A percentile compares a stretch with the other conserved stretches of the same genome.
These are phyloP conservation scores for Eulemur rubriventer DNA, from an alignment of 2,797 vertebrate species.

Conservation along the genomic window DNA sequence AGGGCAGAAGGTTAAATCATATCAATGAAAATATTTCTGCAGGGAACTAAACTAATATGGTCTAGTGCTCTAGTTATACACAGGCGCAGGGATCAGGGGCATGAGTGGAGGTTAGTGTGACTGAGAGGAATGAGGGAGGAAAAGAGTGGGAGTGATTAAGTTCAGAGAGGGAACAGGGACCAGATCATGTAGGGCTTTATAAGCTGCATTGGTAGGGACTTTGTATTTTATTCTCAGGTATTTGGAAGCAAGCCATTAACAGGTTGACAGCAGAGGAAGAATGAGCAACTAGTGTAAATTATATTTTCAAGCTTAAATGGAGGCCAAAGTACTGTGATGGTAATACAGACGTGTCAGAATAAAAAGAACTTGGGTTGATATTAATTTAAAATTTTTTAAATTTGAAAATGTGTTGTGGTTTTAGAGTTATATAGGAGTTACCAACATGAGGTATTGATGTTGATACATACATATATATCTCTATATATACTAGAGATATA, in stretches of 20 bases:
- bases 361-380: background rate
- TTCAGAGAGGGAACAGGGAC: background rate
- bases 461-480: background rate
- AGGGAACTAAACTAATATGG: background rate
- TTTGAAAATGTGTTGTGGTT: background rate
- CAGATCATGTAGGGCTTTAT: background rate
- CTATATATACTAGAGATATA: background rate
- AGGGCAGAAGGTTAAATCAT: background rate
- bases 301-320: background rate
- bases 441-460: background rate
- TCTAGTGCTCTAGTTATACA: background rate
- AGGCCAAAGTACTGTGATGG: background rate
- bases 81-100: background rate
- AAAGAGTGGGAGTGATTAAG: background rate
- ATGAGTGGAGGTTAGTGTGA: background rate
- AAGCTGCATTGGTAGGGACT: background rate
- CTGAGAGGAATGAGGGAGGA: background rate
- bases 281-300: background rate
- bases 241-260: conserved; percentile 49
- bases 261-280: conserved; percentile 4
- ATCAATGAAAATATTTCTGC: background rate
- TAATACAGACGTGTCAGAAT: conserved; percentile 4
- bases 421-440: background rate
- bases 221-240: conserved; percentile 33
- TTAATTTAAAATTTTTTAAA: background rate